phyloP scores from a whole-genome alignment of 2,888 invertebrate genomes.

The Petrolisthes cinctipes region DNA sequence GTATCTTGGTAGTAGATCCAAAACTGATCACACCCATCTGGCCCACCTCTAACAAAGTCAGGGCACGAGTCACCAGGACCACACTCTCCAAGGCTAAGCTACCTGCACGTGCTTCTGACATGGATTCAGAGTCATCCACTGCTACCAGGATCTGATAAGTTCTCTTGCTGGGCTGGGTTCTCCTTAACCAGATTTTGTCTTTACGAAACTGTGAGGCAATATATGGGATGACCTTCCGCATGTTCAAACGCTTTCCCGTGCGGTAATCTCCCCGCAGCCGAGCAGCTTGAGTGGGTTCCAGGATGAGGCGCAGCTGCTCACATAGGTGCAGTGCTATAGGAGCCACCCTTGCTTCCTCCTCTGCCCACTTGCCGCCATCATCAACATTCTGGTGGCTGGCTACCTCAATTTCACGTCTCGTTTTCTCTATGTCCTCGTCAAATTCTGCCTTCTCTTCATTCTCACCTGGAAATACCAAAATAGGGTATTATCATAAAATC shows the following conservation, averaged over 20 bases:
- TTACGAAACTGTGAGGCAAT: conserved; percentile 99
- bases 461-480: conserved; percentile 23
- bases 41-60: conserved; percentile 93
- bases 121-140: conserved; percentile 90
- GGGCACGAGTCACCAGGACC: conserved; percentile 87
- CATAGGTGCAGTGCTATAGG: conserved; percentile 85
- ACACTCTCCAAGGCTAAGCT: conserved; percentile 95
- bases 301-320: conserved; percentile 90
- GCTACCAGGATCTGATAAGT: conserved; percentile 97
- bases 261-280: conserved; percentile 94
- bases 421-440: conserved; percentile 49
- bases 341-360: conserved; percentile 68
- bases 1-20: conserved; percentile 85
- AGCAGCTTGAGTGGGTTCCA: conserved; percentile 95
- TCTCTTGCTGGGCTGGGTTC: conserved; percentile 94
- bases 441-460: conserved; percentile 33
- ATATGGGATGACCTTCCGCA: conserved; percentile 97
- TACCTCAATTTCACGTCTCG: conserved; percentile 36
- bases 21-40: conserved; percentile 92
- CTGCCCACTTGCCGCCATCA: conserved; percentile 68
- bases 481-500: not conserved
- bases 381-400: conserved; percentile 22
- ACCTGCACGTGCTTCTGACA: conserved; percentile 73
- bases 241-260: conserved; percentile 96
- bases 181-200: conserved; percentile 97